Conservation (phyloP, 2,113 vertebrate species). For the Odontesthes bonariensis region DNA sequence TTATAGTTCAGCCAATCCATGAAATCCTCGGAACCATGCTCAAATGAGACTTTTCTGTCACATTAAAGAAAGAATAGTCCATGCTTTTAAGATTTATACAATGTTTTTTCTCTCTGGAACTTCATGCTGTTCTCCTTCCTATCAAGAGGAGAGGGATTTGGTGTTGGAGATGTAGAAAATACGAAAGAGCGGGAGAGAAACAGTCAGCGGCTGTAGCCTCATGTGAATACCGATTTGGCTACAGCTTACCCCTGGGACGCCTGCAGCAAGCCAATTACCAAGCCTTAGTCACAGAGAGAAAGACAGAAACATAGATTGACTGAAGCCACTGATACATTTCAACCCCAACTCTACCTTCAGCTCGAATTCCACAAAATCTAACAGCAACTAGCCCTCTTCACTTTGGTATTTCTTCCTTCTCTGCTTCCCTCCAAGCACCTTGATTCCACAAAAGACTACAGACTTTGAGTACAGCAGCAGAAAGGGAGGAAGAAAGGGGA, state of each 20-base stretch:
- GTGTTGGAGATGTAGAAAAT: slow-evolving; percentile 49
- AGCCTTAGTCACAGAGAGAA: slow-evolving; percentile 64
- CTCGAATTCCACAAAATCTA: slow-evolving; percentile 50
- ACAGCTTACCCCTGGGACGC: slow-evolving; percentile 72
- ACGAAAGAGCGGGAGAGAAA: slow-evolving; percentile 60
- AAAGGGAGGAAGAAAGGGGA: slow-evolving; percentile 53
- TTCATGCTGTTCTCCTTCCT: slow-evolving; percentile 10
- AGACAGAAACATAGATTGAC: slow-evolving; percentile 61
- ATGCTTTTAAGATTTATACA: slow-evolving; percentile 12
- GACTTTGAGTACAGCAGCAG: slow-evolving; percentile 43
- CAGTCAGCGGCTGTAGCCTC: slow-evolving; percentile 61
- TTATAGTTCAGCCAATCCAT: neutral
- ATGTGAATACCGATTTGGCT: slow-evolving; percentile 76
- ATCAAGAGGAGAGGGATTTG: slow-evolving; percentile 12
- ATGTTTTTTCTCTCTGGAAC: neutral
- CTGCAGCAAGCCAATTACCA: slow-evolving; percentile 77
- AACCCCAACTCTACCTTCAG: slow-evolving; percentile 36
- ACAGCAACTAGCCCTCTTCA: slow-evolving; percentile 42
- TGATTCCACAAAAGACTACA: slow-evolving; percentile 62
- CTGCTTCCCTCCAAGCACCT: slow-evolving; percentile 33
- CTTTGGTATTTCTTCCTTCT: slow-evolving; percentile 54
- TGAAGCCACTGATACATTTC: slow-evolving; percentile 65
- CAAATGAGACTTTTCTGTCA: neutral
- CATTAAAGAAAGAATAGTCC: slow-evolving; percentile 7
- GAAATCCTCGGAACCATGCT: neutral